Evolutionary conservation across 2,113 vertebrate species (phyloP).

Genomic region (Sphaerodactylus townsendi): DNA sequence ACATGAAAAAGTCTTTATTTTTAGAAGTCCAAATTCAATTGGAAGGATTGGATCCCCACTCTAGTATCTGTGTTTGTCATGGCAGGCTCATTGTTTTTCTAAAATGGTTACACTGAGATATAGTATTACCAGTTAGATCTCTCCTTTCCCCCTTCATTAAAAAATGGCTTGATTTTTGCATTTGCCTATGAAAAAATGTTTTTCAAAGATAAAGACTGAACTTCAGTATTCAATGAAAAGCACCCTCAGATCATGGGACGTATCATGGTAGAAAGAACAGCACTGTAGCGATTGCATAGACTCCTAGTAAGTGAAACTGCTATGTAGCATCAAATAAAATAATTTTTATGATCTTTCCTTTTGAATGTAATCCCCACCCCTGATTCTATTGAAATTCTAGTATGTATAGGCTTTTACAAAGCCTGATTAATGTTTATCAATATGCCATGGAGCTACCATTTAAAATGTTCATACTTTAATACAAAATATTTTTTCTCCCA

Average conservation of each 20-base stretch:
- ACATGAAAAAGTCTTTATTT: not conserved
- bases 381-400: not conserved
- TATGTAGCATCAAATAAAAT: not conserved
- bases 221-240: not conserved
- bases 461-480: not conserved
- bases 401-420: not conserved
- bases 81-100: not conserved
- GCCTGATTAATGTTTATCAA: not conserved
- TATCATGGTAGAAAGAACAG: not conserved
- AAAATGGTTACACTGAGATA: not conserved
- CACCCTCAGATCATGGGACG: not conserved
- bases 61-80: not conserved
- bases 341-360: not conserved
- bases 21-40: not conserved
- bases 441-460: not conserved
- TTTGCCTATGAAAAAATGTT: not conserved
- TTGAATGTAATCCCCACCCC: not conserved
- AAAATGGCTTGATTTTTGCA: not conserved
- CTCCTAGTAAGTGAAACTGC: not conserved
- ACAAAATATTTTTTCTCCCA: constrained; percentile 28
- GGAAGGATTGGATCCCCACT: too few species aligned
- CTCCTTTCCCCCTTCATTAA: not conserved
- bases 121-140: not conserved
- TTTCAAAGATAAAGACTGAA: not conserved
- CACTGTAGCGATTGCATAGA: not conserved